Base-by-base conservation (phyloP, 1,140 invertebrate genomes). In the Mesaphorura yosii region DNA sequence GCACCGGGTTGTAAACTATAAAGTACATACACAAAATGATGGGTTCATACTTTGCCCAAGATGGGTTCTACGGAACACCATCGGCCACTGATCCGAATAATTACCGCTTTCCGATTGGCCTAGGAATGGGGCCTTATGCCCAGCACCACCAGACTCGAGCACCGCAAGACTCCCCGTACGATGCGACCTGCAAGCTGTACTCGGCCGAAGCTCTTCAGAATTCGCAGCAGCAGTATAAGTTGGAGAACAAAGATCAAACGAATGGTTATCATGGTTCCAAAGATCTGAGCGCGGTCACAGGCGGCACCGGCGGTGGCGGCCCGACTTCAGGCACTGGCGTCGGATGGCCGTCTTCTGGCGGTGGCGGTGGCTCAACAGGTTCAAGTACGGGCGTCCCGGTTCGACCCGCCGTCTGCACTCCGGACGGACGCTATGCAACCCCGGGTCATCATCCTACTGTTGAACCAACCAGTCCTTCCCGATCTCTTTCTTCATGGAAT, bases 41-140 rank as follows among this genome's bases (percentile, higher is more conserved):
- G 88, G 91, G 91, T 80, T 89, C 87, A 66, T 92, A 91, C 72
- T 93, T 91, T 71, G 88, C 91, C 73, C 88, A 90, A 75, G 82
- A 83, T 71, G 86, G 87, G 70, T 91, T 91, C 76, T 91, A 91
- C 73, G 86, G 86, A 53, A 79, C 83, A 63, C 87, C 37, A 76
- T 78, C 38, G 76, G 77, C 46, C 79, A 80, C 39, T 15, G 68
- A 66, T 29, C 69, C 71, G 37, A 69, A 69, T 77, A 81, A 65
- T 42, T 86, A 90, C 71, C 76, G 87, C 63, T 72, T 72, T 53
- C 86, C 87, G 6, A 72, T 91, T 47, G 85, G 86, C 34, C 71
- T 91, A 55, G 86, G 82, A 51, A 85, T 86, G 81, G 81, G 81
- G 25, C 81, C 86, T 12, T 89, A 89, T 65, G 83, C 85, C 46